Conservation (phyloP, 2,888 invertebrate genomes). For the Entomobrya proxima region DNA sequence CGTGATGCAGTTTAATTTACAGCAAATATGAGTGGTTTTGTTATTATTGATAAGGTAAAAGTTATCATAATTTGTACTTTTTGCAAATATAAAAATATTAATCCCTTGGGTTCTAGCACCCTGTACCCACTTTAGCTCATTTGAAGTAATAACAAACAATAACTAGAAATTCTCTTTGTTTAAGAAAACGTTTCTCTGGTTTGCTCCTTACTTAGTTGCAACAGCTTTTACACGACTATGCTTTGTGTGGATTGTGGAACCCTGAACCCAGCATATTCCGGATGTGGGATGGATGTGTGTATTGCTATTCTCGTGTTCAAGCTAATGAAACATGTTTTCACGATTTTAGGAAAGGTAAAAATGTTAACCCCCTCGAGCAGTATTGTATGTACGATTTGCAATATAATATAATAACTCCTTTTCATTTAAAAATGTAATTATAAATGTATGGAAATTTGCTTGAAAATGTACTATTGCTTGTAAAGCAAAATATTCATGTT, state of each 20-base stretch:
- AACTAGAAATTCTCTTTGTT: constrained; percentile 41
- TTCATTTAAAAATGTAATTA: too few relatives aligned
- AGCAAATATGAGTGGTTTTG: background rate
- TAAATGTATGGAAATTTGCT: too few relatives aligned
- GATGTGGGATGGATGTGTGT: constrained; percentile 48
- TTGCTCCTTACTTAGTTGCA: background rate
- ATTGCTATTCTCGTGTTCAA: constrained; percentile 24
- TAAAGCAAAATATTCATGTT: too few relatives aligned
- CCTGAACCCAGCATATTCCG: too few relatives aligned
- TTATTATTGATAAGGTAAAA: constrained; percentile 20
- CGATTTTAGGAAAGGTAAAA: background rate
- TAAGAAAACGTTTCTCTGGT: constrained; percentile 24
- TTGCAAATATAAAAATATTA: background rate
- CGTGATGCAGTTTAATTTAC: constrained; percentile 31
- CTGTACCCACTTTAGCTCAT: background rate
- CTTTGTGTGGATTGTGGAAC: background rate
- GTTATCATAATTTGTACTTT: constrained; percentile 51
- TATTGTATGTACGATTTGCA: background rate
- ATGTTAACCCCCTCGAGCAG: constrained; percentile 31
- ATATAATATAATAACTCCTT: background rate
- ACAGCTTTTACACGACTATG: background rate
- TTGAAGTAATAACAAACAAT: constrained; percentile 2
- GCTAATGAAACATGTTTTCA: constrained; percentile 45
- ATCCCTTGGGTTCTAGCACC: too few relatives aligned
- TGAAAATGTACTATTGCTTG: too few relatives aligned